phyloP scores from a whole-genome alignment of 35 echinoderm and acorn worm genomes.

The Ophioderma brevispina region DNA sequence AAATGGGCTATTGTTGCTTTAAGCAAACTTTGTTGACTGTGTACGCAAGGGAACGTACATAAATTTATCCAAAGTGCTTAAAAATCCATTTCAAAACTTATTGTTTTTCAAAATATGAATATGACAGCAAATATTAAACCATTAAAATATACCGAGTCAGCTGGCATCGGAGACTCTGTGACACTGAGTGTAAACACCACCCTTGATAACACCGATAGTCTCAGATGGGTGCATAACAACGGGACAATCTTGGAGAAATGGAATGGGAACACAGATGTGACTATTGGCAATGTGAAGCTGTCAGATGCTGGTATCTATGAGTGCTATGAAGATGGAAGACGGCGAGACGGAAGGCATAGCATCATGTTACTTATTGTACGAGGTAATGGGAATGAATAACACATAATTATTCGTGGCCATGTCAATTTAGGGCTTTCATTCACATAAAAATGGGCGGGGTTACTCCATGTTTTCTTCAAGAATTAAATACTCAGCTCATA shows the following conservation, averaged over 20 bases:
- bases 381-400: no score
- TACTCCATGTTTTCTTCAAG: no score
- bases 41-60: no score
- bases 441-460: no score
- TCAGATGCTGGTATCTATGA: slow-evolving; percentile 74
- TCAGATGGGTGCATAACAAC: slow-evolving; percentile 56
- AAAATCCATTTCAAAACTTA: no score
- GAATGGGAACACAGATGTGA: slow-evolving; percentile 17
- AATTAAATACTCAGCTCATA: no score
- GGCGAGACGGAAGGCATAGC: slow-evolving; percentile 1
- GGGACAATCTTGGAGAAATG: not conserved
- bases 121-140: not conserved
- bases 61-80: no score
- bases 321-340: slow-evolving; percentile 24
- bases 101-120: not conserved
- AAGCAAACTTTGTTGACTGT: no score
- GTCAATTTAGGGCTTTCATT: no score
- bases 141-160: not conserved
- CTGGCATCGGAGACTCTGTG: not conserved
- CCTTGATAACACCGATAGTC: not conserved
- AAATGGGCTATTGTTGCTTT: no score
- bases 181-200: not conserved
- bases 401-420: no score
- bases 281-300: slow-evolving; percentile 6
- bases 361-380: slow-evolving; percentile 59